Evolutionary conservation across 2,113 vertebrate genomes (phyloP), one percentile per base, ranked within the genome.

Genomic region (Spheniscus mendiculus): DNA sequence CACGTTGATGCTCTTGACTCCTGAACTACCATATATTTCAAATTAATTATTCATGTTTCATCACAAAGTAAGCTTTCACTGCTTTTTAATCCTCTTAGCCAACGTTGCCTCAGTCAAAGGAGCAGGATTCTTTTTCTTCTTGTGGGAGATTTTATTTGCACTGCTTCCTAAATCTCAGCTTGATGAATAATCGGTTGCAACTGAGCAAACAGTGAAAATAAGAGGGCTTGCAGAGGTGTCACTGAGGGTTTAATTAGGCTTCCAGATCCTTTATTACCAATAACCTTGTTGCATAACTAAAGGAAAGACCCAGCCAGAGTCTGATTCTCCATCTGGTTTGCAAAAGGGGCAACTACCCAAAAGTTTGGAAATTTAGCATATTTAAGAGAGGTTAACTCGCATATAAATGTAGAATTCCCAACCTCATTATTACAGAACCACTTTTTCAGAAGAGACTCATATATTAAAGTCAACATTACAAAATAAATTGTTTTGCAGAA

Each of bases 111-210:
- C 83, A 81, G 76, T 13, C 52, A 78, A 80, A 94, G 81, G 62
- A 94, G 58, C 58, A 80, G 50, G 62, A 87, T 62, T 83, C 53
- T 80, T 59, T 50, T 94, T 45, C 81, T 96, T 92, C 69, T 89
- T 70, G 93, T 67, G 67, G 63, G 85, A 86, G 90, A 96, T 56
- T 56, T 85, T 92, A 92, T 87, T 94, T 95, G 80, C 90, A 63
- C 65, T 44, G 69, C 77, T 95, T 96, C 91, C 94, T 80, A 84
- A 95, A 93, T 89, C 90, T 95, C 91, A 88, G 42, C 62, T 81
- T 72, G 91, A 97, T 96, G 94, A 97, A 91, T 95, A 94, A 96
- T 96, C 62, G 0, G 56, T 96, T 94, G 95, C 96, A 95, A 93
- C 93, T 86, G 91, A 96, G 84, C 96, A 95, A 97, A 96, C 50